phyloP scores from a whole-genome alignment of 1,140 invertebrate species.

The Brachionus sp. region DNA sequence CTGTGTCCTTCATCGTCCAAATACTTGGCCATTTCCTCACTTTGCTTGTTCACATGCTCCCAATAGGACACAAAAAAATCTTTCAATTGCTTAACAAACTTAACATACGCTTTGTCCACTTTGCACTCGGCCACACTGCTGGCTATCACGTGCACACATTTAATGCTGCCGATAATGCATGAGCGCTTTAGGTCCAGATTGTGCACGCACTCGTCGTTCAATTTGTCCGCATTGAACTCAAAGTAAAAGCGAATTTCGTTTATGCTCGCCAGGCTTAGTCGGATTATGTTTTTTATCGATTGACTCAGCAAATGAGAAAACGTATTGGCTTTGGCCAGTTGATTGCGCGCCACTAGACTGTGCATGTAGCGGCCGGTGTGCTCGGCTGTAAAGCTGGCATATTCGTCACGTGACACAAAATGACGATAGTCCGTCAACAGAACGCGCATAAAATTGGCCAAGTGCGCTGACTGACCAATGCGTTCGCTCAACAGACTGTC shows the following conservation, averaged over 20 bases:
- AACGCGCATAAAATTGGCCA: neutral
- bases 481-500: neutral
- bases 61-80: neutral
- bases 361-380: neutral
- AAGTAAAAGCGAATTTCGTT: conserved; percentile 37
- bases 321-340: neutral
- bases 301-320: neutral
- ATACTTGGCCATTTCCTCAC: neutral
- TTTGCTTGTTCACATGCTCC: neutral
- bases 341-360: neutral
- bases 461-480: neutral
- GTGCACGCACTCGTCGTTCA: neutral
- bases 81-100: conserved; percentile 27
- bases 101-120: neutral
- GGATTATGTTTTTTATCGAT: neutral
- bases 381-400: neutral
- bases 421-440: conserved; percentile 16
- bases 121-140: neutral
- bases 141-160: neutral
- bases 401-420: neutral
- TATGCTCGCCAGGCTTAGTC: neutral
- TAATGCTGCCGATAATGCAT: neutral
- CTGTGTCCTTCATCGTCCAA: neutral
- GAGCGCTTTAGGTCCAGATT: neutral
- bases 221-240: neutral